Base-by-base conservation (phyloP, 2,797 vertebrate species). In the Aldrovandia affinis region DNA sequence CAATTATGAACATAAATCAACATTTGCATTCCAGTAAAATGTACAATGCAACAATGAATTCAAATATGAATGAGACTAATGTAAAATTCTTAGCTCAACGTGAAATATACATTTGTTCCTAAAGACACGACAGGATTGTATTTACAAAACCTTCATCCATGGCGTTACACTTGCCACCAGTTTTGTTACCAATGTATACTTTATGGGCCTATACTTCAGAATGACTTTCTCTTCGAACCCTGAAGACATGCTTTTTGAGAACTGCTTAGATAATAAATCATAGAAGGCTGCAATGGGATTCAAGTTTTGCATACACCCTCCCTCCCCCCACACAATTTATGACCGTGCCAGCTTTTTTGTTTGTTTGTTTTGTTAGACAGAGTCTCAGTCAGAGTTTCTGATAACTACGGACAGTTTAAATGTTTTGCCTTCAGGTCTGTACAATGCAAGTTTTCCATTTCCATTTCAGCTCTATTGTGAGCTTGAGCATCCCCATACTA, bases 21-120 rank as follows among this genome's bases (percentile, higher is more conserved):
- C 30, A 80, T 92, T 91, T 92, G 95, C 93, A 94, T 94, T 94
- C 92, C 79, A 92, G 90, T 93, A 91, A 94, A 93, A 92, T 89
- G 88, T 92, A 93, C 88, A 92, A 91, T 86, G 87, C 88, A 91
- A 86, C 85, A 88, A 87, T 84, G 83, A 90, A 36, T 30, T 47
- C 14, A 55, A 80, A 80, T 42, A 42, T 68, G 50, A 65, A 39
- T 57, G 33, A 70, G 63, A 73, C 47, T 75, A 73, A 70, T 39
- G 15, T 70, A 44, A 28, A 44, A 36, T 63, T 78, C n/a, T 78
- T 47, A 7, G 63, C 78, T n/a, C 28, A 75, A 61, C 50, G 50
- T 44, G 39, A 75, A 52, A 47, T 18, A n/a, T 52, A 77, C 42
- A 47, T 82, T 77, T 61, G 39, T 47, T 78, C 75, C 59, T 65